These are phyloP conservation scores for Cactoblastis cactorum DNA, from an alignment of 2,888 invertebrate species.

Conservation along the genomic window DNA sequence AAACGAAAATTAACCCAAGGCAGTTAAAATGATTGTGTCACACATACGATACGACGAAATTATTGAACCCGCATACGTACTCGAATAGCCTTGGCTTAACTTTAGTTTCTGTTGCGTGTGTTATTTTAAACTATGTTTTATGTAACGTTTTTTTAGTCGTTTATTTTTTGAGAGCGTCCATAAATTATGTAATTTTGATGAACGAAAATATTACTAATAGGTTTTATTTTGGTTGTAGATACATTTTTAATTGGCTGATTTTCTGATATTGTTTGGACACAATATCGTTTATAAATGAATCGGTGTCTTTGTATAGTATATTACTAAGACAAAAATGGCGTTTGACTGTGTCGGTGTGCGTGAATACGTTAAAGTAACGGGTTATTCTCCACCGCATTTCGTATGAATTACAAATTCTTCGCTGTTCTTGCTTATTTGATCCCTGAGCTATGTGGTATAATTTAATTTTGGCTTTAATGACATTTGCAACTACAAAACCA, in stretches of 20 bases:
- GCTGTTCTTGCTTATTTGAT: too few species aligned
- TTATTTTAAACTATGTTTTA: constrained; percentile 6
- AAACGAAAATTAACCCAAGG: constrained; percentile 15
- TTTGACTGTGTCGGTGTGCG: too few species aligned
- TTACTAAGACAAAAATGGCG: too few species aligned
- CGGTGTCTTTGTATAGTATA: too few species aligned
- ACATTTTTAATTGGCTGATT: not conserved
- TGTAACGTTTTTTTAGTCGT: constrained; percentile 11
- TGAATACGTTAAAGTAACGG: too few species aligned
- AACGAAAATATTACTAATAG: not conserved
- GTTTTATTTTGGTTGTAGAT: not conserved
- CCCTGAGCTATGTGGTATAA: too few species aligned
- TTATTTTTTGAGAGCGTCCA: constrained; percentile 12
- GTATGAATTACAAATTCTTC: too few species aligned
- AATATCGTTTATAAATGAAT: too few species aligned
- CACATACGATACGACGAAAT: not conserved
- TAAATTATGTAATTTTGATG: not conserved
- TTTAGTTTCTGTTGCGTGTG: constrained; percentile 14
- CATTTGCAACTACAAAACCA: too few species aligned
- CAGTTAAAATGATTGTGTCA: not conserved
- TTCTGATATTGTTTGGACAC: too few species aligned
- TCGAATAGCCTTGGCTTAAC: constrained; percentile 15
- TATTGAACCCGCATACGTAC: not conserved
- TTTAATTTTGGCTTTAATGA: too few species aligned
- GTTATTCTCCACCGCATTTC: too few species aligned